Evolutionary conservation across 2,888 invertebrate genomes (phyloP), one percentile per base, ranked within the genome.

Genomic region (Psococerastis gibbosa): DNA sequence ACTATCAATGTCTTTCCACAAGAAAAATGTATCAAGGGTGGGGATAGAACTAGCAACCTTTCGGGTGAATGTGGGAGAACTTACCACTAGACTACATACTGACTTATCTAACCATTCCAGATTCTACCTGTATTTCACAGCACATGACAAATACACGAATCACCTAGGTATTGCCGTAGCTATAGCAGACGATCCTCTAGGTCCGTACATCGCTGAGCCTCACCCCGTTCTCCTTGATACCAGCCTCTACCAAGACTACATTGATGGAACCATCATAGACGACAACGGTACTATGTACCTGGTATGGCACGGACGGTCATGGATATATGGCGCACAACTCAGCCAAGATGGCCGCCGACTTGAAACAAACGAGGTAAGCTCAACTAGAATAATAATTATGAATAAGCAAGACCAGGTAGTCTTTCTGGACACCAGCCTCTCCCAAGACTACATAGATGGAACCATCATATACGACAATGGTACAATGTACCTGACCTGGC

Each of bases 121-220:
- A n/a, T n/a, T n/a, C n/a, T n/a, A n/a, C n/a, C n/a, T n/a, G n/a
- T 34, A 34, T 34, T 34, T 34, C 13, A 34, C 35, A 9, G 15
- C 35, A 9, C 35, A 15, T 8, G 8, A 34, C 35, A 15, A 9
- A 6, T 8, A 34, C 6, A 17, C 16, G 35, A 15, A 34, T 27
- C 27, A 11, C 6, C 35, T 34, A 6, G 6, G 16, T 9, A 34
- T 34, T 15, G 35, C 16, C 18, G 35, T 17, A 15, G 35, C 16
- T 9, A 9, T 17, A 8, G 6, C 35, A 6, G 15, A 17, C 9
- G 13, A 17, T 15, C 8, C 15, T 8, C 6, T 15, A 9, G 35
- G 35, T 16, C 35, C 35, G 6, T 34, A 16, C 18, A 15, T 16
- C 35, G 9, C 13, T 15, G 13, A 9, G 16, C 16, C 16, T 17